These are phyloP conservation scores for Euleptes europaea DNA, from an alignment of 2,113 vertebrate genomes.

Conservation along the genomic window DNA sequence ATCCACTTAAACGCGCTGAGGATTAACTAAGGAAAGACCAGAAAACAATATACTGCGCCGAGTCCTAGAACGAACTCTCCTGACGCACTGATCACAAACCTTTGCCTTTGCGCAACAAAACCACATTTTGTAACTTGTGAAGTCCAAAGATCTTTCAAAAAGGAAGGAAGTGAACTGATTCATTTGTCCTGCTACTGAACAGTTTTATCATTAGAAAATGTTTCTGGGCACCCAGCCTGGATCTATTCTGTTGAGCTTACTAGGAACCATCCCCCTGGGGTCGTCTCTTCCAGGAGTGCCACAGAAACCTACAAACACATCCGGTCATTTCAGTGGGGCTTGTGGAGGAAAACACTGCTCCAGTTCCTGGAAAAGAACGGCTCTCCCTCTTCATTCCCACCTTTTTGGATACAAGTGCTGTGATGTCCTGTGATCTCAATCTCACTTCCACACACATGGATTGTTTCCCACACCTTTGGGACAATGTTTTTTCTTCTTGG, in stretches of 20 bases:
- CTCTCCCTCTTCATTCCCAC: background rate
- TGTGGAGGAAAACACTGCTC: background rate
- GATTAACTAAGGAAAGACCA: background rate
- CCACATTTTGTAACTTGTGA: background rate
- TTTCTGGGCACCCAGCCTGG: background rate
- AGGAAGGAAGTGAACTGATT: background rate
- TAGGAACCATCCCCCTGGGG: too few relatives aligned
- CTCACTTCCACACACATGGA: too few relatives aligned
- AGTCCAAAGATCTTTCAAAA: background rate
- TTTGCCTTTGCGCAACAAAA: background rate
- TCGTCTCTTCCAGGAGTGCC: background rate
- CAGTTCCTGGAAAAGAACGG: background rate
- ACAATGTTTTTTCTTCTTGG: too few relatives aligned
- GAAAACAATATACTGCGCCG: accelerated
- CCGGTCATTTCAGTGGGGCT: background rate
- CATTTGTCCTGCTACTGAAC: background rate
- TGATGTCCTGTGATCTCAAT: too few relatives aligned
- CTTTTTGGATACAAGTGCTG: too few relatives aligned
- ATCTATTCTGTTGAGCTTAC: background rate
- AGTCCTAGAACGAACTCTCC: background rate
- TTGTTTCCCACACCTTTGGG: too few relatives aligned
- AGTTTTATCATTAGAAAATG: background rate
- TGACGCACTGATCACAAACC: background rate
- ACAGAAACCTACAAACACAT: background rate
- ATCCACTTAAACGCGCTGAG: background rate